Conservation (phyloP, 2,888 invertebrate species). For the Alsophila aescularia region DNA sequence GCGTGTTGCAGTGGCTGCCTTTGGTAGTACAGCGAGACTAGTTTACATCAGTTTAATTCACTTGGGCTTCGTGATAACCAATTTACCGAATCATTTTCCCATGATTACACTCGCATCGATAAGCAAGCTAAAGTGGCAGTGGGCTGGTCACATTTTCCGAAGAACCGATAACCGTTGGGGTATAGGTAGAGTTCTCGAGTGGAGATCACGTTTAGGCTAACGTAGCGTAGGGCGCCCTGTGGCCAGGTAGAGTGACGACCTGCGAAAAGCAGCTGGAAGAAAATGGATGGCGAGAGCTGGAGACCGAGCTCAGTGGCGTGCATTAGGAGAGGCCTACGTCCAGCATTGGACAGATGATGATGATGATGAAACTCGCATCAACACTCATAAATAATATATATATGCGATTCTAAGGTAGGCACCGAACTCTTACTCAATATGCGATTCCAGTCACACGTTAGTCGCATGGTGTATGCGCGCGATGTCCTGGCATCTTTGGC, state of each 20-base stretch:
- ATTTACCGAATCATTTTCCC: constrained; percentile 17
- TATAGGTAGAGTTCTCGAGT: no score
- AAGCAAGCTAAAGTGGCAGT: no score
- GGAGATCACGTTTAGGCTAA: no score
- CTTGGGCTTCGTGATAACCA: constrained; percentile 3
- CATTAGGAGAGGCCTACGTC: no score
- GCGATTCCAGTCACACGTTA: constrained; percentile 24
- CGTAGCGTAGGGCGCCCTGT: no score
- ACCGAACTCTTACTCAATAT: constrained; percentile 1
- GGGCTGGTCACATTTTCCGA: no score
- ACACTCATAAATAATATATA: constrained; percentile 6
- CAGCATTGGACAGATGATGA: no score
- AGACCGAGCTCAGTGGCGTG: no score
- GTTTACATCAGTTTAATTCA: constrained; percentile 4
- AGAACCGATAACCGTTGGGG: no score
- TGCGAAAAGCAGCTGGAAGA: no score
- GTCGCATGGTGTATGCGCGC: constrained; percentile 37
- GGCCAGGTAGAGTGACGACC: no score
- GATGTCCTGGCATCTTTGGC: constrained; percentile 23
- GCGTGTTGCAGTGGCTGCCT: neutral
- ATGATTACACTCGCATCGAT: constrained; percentile 22
- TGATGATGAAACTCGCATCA: constrained; percentile 23
- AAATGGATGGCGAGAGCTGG: no score
- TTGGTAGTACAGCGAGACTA: neutral
- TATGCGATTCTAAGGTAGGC: constrained; percentile 4